Conservation (phyloP, 2,797 vertebrate species). For the Melanotaenia nigrans region DNA sequence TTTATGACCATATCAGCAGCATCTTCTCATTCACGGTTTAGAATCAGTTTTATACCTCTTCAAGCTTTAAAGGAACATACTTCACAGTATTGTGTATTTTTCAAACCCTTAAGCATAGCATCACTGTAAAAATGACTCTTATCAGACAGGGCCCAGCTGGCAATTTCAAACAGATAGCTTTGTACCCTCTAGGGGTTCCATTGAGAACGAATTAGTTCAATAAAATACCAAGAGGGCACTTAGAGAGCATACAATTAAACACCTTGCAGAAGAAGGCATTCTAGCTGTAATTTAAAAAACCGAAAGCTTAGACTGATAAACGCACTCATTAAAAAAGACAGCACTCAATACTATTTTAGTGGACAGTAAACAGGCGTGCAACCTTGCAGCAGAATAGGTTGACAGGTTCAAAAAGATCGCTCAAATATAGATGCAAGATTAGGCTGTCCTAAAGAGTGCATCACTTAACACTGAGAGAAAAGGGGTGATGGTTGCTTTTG, state of each 20-base stretch:
- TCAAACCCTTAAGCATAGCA: constrained; percentile 56
- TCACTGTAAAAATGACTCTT: constrained; percentile 69
- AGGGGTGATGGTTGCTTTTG: constrained; percentile 17
- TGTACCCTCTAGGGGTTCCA: constrained; percentile 64
- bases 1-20: constrained; percentile 64
- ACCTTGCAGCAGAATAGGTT: constrained; percentile 20
- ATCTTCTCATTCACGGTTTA: constrained; percentile 33
- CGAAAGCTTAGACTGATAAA: constrained; percentile 62
- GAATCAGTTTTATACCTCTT: constrained; percentile 11
- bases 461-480: constrained; percentile 11
- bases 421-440: neutral
- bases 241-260: constrained; percentile 71
- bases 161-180: constrained; percentile 72
- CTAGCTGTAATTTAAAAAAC: constrained; percentile 63
- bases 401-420: neutral
- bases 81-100: constrained; percentile 49
- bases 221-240: constrained; percentile 66
- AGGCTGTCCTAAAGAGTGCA: constrained; percentile 2
- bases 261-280: constrained; percentile 55
- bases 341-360: constrained; percentile 49
- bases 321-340: constrained; percentile 63
- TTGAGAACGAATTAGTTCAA: constrained; percentile 71
- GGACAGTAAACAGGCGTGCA: constrained; percentile 39
- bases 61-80: constrained; percentile 19
- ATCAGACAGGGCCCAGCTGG: constrained; percentile 72